These are phyloP conservation scores for Palythoa caribaeorum DNA, from an alignment of 92 coral and sea anemone species.

Conservation along the genomic window DNA sequence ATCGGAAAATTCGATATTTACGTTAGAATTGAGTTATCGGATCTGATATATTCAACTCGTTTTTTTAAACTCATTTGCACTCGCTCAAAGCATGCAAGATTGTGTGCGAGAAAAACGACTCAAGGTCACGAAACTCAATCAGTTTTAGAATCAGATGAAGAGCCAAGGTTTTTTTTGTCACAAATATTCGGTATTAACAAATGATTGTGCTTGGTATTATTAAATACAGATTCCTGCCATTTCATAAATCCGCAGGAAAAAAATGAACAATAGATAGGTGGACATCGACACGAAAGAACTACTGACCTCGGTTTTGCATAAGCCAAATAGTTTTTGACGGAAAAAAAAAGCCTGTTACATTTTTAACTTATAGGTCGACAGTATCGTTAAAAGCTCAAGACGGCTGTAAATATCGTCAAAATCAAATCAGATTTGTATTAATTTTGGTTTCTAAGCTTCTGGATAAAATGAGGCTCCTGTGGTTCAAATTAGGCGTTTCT, in stretches of 20 bases:
- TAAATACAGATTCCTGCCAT: background rate
- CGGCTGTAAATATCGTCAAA: conserved; percentile 43
- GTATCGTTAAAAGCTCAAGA: background rate
- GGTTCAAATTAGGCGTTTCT: conserved; percentile 15
- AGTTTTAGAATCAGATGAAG: background rate
- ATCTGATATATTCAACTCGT: background rate
- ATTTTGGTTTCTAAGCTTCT: background rate
- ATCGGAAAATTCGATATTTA: conserved; percentile 13
- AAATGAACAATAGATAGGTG: background rate
- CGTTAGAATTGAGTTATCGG: background rate
- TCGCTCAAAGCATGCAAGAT: conserved; percentile 27
- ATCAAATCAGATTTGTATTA: conserved; percentile 27
- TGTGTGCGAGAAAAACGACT: conserved; percentile 20
- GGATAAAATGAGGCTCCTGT: conserved; percentile 19
- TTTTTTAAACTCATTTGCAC: background rate
- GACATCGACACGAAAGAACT: background rate
- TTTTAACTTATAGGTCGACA: background rate
- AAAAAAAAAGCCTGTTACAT: background rate
- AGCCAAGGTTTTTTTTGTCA: background rate
- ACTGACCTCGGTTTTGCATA: conserved; percentile 31
- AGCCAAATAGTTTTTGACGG: conserved; percentile 31
- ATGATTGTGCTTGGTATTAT: background rate
- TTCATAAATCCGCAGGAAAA: conserved; percentile 1
- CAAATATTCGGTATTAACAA: background rate
- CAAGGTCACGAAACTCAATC: conserved; percentile 39